phyloP scores from a whole-genome alignment of 2,797 vertebrate genomes.

The Gadopsis marmoratus region DNA sequence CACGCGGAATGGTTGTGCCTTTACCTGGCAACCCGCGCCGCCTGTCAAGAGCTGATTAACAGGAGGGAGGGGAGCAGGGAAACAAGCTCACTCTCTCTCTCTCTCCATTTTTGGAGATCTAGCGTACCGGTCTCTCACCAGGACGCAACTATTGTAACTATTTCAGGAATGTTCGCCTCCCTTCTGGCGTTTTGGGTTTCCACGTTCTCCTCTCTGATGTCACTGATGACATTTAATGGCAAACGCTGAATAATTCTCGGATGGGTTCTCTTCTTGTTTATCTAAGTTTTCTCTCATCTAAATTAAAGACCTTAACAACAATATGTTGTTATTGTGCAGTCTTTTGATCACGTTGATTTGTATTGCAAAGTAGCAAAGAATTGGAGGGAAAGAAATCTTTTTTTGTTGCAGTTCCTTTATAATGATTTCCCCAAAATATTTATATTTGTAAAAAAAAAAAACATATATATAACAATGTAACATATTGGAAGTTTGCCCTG shows the following conservation, averaged over 20 bases:
- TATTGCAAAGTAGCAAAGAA: too few species aligned
- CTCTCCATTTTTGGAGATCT: slow-evolving; percentile 64
- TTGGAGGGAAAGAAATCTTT: too few species aligned
- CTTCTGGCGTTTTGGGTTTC: neutral
- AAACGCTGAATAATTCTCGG: neutral
- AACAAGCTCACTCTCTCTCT: too few species aligned
- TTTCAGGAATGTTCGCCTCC: slow-evolving; percentile 62
- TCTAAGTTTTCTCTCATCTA: neutral
- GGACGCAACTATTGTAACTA: slow-evolving; percentile 36
- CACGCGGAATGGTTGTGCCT: neutral
- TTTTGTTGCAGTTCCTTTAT: too few species aligned
- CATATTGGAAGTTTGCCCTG: too few species aligned
- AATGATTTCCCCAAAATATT: too few species aligned
- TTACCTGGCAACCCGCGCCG: neutral
- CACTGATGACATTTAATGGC: neutral
- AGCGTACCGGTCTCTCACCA: slow-evolving; percentile 30
- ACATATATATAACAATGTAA: too few species aligned
- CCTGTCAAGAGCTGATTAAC: neutral
- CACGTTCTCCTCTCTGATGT: neutral
- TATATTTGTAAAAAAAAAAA: too few species aligned
- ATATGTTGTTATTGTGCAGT: too few species aligned
- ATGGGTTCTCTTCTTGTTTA: neutral
- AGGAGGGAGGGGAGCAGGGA: neutral
- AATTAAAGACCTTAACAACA: too few species aligned
- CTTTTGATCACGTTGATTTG: too few species aligned